Percentiles rank a stretch among this genome's conserved stretches.
Evolutionary conservation across 1,140 invertebrate genomes (phyloP).

Genomic region (Drosophila pallidifrons): DNA sequence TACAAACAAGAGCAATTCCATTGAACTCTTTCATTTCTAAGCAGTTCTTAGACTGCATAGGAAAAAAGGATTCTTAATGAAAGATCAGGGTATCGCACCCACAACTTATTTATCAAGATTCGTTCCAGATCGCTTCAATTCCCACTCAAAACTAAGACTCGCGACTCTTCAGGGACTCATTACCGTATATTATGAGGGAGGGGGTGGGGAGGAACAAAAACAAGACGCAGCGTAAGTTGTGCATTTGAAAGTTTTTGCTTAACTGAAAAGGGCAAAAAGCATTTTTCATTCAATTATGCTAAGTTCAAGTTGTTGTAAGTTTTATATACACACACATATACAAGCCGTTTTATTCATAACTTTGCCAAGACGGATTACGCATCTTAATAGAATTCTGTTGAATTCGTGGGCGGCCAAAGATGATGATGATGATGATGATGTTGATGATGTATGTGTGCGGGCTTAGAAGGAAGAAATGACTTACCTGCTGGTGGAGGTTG

Average conservation of each 20-base stretch:
- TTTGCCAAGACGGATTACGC: constrained; percentile 12
- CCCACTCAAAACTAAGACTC: not conserved
- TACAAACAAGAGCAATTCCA: not conserved
- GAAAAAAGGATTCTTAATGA: not conserved
- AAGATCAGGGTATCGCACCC: not conserved
- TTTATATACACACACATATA: not conserved
- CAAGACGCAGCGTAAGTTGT: not conserved
- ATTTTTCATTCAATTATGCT: constrained; percentile 19
- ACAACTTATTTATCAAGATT: no score
- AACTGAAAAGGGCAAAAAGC: constrained; percentile 11
- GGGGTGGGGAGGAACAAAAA: not conserved
- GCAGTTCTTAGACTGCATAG: not conserved
- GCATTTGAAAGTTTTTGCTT: constrained; percentile 10
- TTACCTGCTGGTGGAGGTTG: constrained; percentile 87
- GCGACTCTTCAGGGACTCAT: not conserved
- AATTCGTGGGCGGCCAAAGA: not conserved
- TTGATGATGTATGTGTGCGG: constrained; percentile 3
- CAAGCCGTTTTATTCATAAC: constrained; percentile 8
- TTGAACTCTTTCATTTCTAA: not conserved
- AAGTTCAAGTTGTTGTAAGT: constrained; percentile 14
- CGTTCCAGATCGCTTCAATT: not conserved
- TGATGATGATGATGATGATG: not conserved
- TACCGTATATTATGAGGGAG: not conserved
- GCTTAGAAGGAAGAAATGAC: constrained; percentile 23
- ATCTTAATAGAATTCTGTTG: constrained; percentile 18